phyloP scores from a whole-genome alignment of 2,113 vertebrate species.

The Caranx melampygus region DNA sequence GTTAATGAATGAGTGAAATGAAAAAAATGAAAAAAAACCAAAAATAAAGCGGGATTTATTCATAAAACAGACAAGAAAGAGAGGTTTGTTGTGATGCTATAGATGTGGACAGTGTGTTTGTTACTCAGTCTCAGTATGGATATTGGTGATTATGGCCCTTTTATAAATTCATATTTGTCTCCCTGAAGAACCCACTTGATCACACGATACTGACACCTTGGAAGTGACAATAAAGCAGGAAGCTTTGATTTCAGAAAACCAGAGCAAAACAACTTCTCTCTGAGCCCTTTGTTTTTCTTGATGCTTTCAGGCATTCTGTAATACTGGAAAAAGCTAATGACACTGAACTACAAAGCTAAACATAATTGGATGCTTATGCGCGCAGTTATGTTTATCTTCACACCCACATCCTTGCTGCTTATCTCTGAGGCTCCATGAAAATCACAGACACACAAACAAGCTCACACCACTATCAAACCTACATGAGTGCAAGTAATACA shows the following conservation, averaged over 20 bases:
- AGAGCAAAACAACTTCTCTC: neutral
- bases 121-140: neutral
- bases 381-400: neutral
- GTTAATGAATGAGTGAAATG: neutral
- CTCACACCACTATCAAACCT: neutral
- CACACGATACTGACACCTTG: neutral
- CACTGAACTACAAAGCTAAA: conserved; percentile 12
- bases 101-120: neutral
- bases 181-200: neutral
- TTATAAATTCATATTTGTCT: neutral
- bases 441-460: conserved; percentile 2
- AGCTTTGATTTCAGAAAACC: neutral
- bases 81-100: neutral
- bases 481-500: conserved; percentile 1
- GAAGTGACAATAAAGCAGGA: neutral
- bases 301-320: neutral
- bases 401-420: neutral
- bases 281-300: neutral
- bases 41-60: conserved; percentile 6
- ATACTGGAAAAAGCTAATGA: neutral
- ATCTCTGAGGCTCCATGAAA: conserved; percentile 4
- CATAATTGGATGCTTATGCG: conserved; percentile 3
- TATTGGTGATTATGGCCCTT: neutral
- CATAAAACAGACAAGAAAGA: neutral
- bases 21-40: neutral